Conservation (phyloP, 2,797 vertebrate species). For the Picus viridis region DNA sequence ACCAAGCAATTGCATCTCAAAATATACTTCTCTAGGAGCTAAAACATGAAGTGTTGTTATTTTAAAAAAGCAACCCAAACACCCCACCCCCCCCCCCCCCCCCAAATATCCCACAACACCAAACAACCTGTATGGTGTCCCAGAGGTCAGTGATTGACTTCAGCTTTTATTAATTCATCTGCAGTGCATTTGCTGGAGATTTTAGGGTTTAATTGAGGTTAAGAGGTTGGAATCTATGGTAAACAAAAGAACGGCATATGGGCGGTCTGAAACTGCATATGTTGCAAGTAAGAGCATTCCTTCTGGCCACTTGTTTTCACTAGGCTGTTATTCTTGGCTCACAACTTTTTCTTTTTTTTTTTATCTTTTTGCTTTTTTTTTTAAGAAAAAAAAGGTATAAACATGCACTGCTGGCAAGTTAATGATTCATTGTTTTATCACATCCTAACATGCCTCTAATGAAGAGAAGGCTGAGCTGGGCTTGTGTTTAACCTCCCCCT, state of each 20-base stretch:
- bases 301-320: conserved; percentile 54
- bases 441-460: conserved; percentile 22
- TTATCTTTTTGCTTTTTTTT: neutral
- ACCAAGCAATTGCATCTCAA: neutral
- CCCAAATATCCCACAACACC: neutral
- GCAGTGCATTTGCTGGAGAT: conserved; percentile 40
- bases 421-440: conserved; percentile 68
- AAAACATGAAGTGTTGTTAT: conserved; percentile 9
- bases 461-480: conserved; percentile 15
- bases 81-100: too few species aligned
- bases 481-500: conserved; percentile 16
- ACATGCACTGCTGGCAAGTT: conserved; percentile 17
- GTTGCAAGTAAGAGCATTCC: conserved; percentile 51
- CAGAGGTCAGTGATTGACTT: conserved; percentile 20
- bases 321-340: conserved; percentile 31
- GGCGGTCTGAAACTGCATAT: conserved; percentile 54
- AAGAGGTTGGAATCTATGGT: conserved; percentile 68
- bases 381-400: neutral
- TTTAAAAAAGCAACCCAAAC: neutral
- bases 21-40: neutral
- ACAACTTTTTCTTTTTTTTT: neutral
- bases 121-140: neutral
- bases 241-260: conserved; percentile 70
- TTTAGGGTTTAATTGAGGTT: conserved; percentile 74
- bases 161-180: conserved; percentile 70